These are phyloP conservation scores for Drosophila burlai DNA, from an alignment of 1,140 invertebrate species.

Conservation along the genomic window DNA sequence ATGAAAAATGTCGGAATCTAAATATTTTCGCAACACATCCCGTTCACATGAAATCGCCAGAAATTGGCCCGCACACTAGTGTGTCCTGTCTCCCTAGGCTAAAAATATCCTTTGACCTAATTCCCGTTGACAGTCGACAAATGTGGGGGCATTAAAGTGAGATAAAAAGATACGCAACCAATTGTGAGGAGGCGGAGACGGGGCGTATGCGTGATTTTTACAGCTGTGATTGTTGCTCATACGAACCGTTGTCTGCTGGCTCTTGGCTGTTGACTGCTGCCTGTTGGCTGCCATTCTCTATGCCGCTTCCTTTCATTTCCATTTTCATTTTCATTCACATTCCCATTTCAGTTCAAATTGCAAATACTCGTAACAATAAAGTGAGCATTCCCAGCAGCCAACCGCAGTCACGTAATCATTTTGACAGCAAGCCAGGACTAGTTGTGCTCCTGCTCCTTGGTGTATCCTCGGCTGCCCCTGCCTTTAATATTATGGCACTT, in stretches of 20 bases:
- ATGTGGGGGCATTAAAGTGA: constrained; percentile 59
- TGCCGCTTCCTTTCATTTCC: constrained; percentile 5
- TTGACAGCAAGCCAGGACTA: constrained; percentile 40
- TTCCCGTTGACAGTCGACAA: constrained; percentile 76
- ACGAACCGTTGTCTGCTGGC: constrained; percentile 40
- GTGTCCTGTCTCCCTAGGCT: constrained; percentile 22
- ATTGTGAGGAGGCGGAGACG: constrained; percentile 29
- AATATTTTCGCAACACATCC: constrained; percentile 49
- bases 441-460: constrained; percentile 1
- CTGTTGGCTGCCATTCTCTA: background rate
- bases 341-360: constrained; percentile 57
- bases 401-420: constrained; percentile 70
- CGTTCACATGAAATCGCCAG: constrained; percentile 2
- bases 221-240: constrained; percentile 62
- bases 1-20: constrained; percentile 62
- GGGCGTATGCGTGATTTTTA: constrained; percentile 75
- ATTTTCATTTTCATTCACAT: constrained; percentile 13
- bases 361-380: constrained; percentile 65
- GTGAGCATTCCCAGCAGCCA: constrained; percentile 33
- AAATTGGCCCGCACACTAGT: constrained; percentile 36
- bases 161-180: constrained; percentile 47
- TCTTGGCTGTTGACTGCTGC: background rate
- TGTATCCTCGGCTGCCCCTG: background rate
- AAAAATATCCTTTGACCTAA: constrained; percentile 81
- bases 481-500: constrained; percentile 27